Percentiles rank a stretch among this genome's conserved stretches.
These are phyloP conservation scores for Ceyx melanurus DNA, from an alignment of 2,113 vertebrate species.

Conservation along the genomic window DNA sequence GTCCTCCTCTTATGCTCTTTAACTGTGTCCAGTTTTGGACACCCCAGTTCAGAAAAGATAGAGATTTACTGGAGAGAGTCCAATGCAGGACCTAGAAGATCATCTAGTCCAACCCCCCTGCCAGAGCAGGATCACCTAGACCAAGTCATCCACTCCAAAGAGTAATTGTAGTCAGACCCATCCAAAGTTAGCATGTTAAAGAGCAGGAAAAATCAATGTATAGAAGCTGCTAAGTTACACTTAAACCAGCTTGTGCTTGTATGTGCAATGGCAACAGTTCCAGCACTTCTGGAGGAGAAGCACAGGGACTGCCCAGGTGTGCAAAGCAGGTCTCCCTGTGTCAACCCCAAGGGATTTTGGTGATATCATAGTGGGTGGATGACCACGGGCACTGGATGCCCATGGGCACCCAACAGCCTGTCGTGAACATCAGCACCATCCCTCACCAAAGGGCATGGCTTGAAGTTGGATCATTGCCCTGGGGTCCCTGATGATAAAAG, in stretches of 20 bases:
- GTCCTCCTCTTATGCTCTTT: not conserved
- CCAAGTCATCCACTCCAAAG: not conserved
- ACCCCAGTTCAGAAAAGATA: no score
- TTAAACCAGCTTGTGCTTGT: not conserved
- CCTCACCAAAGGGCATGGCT: not conserved
- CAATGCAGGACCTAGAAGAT: no score
- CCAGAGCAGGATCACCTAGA: no score
- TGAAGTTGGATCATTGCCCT: not conserved
- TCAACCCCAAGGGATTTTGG: not conserved
- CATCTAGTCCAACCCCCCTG: no score
- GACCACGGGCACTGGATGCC: not conserved
- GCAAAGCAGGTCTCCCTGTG: not conserved
- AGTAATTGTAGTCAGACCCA: not conserved
- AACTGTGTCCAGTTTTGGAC: not conserved
- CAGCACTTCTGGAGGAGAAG: not conserved
- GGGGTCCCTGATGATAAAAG: not conserved
- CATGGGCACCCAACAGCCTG: accelerated
- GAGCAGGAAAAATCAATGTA: not conserved
- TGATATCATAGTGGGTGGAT: accelerated
- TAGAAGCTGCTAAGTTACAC: not conserved
- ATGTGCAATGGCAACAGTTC: not conserved
- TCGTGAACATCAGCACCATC: not conserved
- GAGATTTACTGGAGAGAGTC: no score
- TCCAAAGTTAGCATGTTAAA: not conserved
- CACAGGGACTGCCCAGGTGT: not conserved